These are phyloP conservation scores for Drosophila suzukii DNA, from an alignment of 1,140 invertebrate genomes.

Conservation along the genomic window DNA sequence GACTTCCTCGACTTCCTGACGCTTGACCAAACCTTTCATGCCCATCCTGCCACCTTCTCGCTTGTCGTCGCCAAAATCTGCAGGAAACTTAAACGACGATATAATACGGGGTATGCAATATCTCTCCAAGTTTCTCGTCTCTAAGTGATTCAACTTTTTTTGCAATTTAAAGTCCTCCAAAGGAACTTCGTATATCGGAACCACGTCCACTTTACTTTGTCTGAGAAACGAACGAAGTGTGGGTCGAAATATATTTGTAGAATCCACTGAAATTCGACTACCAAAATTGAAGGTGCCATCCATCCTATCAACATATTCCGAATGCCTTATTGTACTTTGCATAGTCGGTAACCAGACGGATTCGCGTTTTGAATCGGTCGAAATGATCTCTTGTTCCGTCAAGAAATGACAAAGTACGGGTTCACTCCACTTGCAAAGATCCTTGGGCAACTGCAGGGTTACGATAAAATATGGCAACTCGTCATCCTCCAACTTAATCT, in stretches of 20 bases:
- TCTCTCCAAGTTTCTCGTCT: conserved; percentile 41
- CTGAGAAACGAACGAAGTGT: conserved; percentile 30
- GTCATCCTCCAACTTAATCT: conserved; percentile 1
- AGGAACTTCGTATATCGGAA: background rate
- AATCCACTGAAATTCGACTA: background rate
- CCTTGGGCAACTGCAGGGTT: conserved; percentile 45
- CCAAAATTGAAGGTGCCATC: background rate
- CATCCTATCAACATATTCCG: background rate
- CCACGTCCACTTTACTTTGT: background rate
- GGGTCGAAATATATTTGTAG: conserved; percentile 55
- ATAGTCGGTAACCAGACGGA: background rate
- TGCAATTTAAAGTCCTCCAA: conserved; percentile 43
- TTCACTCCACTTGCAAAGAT: conserved; percentile 65
- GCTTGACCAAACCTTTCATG: conserved; percentile 12
- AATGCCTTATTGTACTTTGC: background rate
- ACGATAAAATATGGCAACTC: conserved; percentile 60
- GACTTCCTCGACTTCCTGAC: conserved; percentile 19
- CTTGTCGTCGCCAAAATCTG: conserved; percentile 53
- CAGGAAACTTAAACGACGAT: conserved; percentile 68
- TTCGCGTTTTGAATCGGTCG: background rate
- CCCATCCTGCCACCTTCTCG: conserved; percentile 3
- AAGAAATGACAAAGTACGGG: conserved; percentile 64
- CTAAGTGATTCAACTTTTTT: conserved; percentile 17
- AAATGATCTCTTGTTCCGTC: background rate
- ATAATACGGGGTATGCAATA: conserved; percentile 59